phyloP scores from a whole-genome alignment of 2,888 invertebrate genomes.

The Julus scandinavius region DNA sequence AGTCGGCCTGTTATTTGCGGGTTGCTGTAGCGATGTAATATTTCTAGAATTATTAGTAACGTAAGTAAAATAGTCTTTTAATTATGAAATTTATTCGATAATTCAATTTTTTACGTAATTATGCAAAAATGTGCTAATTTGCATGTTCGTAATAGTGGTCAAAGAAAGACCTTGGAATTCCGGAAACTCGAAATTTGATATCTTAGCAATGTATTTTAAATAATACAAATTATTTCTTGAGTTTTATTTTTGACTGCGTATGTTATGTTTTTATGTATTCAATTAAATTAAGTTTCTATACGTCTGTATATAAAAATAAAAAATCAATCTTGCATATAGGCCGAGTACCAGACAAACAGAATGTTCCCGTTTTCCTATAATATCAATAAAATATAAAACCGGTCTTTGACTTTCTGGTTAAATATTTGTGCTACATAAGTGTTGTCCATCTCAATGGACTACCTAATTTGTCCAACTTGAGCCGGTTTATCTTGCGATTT shows the following conservation, averaged over 20 bases:
- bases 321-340: not conserved
- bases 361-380: not conserved
- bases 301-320: not conserved
- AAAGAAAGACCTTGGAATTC: not conserved
- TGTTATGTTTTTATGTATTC: no score
- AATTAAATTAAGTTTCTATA: not conserved
- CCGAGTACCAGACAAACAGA: not conserved
- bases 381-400: slow-evolving; percentile 43
- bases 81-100: not conserved
- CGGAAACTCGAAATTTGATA: not conserved
- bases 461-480: not conserved
- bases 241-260: no score
- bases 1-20: slow-evolving; percentile 50
- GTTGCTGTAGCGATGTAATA: slow-evolving; percentile 56
- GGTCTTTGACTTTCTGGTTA: not conserved
- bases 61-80: slow-evolving; percentile 50
- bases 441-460: not conserved
- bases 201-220: no score
- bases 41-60: slow-evolving; percentile 56
- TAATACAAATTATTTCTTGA: no score
- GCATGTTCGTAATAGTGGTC: not conserved
- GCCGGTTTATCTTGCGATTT: not conserved
- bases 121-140: not conserved
- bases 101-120: not conserved
- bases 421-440: slow-evolving; percentile 22